These are phyloP conservation scores for Dendrophyllia cribrosa DNA, from an alignment of 64 coral and sea anemone genomes.

Conservation along the genomic window DNA sequence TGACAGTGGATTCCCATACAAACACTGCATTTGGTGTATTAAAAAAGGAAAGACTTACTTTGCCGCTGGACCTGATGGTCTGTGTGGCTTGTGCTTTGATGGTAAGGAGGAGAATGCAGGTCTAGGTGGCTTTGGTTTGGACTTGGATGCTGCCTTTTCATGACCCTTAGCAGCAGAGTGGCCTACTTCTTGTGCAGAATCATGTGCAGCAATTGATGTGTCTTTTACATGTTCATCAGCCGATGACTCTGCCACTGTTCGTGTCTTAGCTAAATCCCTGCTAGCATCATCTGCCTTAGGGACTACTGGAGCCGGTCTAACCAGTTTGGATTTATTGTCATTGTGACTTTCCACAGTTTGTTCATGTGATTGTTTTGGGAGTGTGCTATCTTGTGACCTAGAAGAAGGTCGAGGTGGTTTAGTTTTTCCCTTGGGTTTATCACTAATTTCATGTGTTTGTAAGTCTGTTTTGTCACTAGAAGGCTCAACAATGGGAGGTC, in stretches of 20 bases:
- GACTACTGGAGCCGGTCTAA: not conserved
- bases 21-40: too few relatives aligned
- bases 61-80: not conserved
- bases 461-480: not conserved
- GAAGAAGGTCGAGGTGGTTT: slow-evolving; percentile 10
- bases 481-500: slow-evolving; percentile 18
- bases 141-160: slow-evolving; percentile 28
- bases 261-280: not conserved
- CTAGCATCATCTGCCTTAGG: not conserved
- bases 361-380: not conserved
- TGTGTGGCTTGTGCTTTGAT: not conserved
- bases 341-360: not conserved
- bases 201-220: not conserved
- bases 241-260: slow-evolving; percentile 3
- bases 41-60: not conserved
- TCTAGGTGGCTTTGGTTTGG: slow-evolving; percentile 42
- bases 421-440: not conserved
- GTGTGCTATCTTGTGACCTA: not conserved
- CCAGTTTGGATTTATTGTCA: not conserved
- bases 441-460: not conserved
- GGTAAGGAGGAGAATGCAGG: slow-evolving; percentile 28
- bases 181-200: not conserved
- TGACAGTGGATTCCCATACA: too few relatives aligned
- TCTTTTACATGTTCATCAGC: slow-evolving; percentile 5
- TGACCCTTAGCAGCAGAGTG: not conserved